These are phyloP conservation scores for Conops quadrifasciatus DNA, from an alignment of 2,888 invertebrate genomes.

Conservation along the genomic window DNA sequence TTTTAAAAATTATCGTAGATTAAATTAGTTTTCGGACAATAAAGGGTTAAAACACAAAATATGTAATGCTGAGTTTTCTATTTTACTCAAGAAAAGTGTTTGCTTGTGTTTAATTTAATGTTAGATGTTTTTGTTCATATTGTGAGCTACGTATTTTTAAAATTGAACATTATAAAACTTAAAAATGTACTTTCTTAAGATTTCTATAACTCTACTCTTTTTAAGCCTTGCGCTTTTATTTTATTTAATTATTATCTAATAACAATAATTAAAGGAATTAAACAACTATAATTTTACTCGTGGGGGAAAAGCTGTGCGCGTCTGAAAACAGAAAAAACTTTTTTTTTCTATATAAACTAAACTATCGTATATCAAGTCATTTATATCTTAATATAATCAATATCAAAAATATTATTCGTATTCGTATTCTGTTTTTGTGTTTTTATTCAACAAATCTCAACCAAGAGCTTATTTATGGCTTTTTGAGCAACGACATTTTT, in stretches of 20 bases:
- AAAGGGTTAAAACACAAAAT: conserved; percentile 5
- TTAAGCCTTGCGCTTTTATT: neutral
- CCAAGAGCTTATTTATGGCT: too few species aligned
- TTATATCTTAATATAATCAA: neutral
- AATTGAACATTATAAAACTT: neutral
- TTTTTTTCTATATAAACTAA: neutral
- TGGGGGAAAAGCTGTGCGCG: too few species aligned
- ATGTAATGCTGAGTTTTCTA: neutral
- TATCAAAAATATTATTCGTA: neutral
- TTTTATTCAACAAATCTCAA: neutral
- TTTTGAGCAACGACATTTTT: too few species aligned
- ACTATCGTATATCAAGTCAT: neutral
- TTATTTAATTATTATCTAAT: too few species aligned
- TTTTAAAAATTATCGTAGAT: neutral
- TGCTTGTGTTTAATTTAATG: neutral
- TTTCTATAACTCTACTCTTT: neutral
- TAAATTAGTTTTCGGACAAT: neutral
- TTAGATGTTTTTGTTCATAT: neutral
- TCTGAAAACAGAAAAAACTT: neutral
- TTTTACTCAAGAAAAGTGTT: neutral
- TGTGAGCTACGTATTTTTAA: neutral
- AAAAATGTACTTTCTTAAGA: neutral
- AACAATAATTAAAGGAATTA: neutral
- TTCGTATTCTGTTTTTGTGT: neutral
- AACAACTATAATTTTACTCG: neutral